Base-by-base conservation (phyloP, 2,113 vertebrate species). In the Channa argus region DNA sequence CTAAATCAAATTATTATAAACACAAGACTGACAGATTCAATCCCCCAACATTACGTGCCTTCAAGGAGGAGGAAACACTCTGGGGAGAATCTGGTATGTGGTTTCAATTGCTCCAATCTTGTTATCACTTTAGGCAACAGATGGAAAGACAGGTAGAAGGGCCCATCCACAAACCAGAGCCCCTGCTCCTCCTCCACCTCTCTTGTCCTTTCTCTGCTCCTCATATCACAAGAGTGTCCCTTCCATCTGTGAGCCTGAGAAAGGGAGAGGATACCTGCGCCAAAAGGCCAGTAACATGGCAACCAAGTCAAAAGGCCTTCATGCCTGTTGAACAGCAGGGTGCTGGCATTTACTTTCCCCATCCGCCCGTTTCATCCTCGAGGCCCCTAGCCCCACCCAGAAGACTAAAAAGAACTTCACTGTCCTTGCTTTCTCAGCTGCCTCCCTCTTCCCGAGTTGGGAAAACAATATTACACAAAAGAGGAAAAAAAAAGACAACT, bases 331-430 rank as follows among this genome's bases (percentile, higher is more conserved):
- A 87, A 73, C 91, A 44, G 87, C 86, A 71, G 91, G 91, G 90
- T 77, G 82, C 90, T 92, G 91, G 89, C 91, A 92, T 93, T 93
- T 91, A 91, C 86, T 90, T 70, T 73, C 85, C 77, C 70, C 71
- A 62, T 82, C 69, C 77, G 52, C 52, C 62, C 55, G 78, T 86
- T 90, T 89, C 71, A 88, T 89, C 83, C 78, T 76, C 49, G 46
- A 88, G 85, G 83, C 76, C 82, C 52, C 76, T 43, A 71, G 74
- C 76, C 70, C 85, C 83, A 77, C 86, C 89, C 82, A 63, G 72
- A 63, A 86, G 82, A 73, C 77, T 70, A 76, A 79, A 24, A 90
- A 82, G 82, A 90, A 84, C 85, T 84, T 63, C 71, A 82, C 86
- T 81, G 77, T 87, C 83, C 78, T 80, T 84, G 88, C 88, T 91